phyloP scores from a whole-genome alignment of 1,140 invertebrate genomes.

The Drosophila ananassae region DNA sequence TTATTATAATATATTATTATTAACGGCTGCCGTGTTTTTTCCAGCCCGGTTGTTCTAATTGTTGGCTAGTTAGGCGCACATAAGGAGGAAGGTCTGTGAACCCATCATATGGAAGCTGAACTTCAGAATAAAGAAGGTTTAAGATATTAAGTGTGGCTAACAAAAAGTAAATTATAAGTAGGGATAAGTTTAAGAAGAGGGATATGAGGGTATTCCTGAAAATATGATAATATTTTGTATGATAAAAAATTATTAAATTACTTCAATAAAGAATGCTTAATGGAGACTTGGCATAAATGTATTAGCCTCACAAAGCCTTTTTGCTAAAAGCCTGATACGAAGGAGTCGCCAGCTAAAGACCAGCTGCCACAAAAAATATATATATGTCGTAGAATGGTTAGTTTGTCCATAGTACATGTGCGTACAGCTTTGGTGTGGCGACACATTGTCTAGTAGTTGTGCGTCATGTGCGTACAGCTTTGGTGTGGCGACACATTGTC shows the following conservation, averaged over 20 bases:
- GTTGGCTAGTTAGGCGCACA: constrained; percentile 43
- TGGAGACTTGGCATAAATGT: constrained; percentile 66
- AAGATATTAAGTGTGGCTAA: too few relatives aligned
- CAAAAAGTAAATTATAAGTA: too few relatives aligned
- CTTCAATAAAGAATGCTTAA: neutral
- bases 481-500: too few relatives aligned
- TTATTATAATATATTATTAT: constrained; percentile 84
- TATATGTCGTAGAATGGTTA: too few relatives aligned
- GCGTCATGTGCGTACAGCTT: too few relatives aligned
- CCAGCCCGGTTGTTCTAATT: constrained; percentile 29
- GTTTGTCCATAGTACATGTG: too few relatives aligned
- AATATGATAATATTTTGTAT: too few relatives aligned
- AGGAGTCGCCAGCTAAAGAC: constrained; percentile 21
- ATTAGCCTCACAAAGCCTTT: constrained; percentile 65
- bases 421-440: too few relatives aligned
- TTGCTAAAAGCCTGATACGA: constrained; percentile 41
- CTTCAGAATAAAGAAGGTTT: neutral
- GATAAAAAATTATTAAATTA: too few relatives aligned
- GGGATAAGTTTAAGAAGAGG: too few relatives aligned
- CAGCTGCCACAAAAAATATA: constrained; percentile 41
- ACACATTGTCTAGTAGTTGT: too few relatives aligned
- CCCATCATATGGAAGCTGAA: constrained; percentile 10
- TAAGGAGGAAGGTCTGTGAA: constrained; percentile 51
- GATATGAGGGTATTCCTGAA: too few relatives aligned
- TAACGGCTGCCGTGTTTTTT: constrained; percentile 65